Base-by-base conservation (phyloP, 2,888 invertebrate genomes). In the Arrhopalites spinosus region DNA sequence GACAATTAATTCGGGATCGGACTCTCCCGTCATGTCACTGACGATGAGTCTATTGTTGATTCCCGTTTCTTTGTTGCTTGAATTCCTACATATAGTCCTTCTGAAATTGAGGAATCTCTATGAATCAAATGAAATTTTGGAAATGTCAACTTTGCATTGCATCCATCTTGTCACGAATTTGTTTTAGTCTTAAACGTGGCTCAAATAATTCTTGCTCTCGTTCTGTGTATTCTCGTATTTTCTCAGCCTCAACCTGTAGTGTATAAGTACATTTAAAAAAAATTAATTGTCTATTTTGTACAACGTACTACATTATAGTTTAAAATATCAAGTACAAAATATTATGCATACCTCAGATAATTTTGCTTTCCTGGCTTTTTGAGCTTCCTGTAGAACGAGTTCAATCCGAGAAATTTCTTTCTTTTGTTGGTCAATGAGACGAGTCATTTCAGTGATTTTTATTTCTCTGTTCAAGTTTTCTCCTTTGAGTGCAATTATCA, bases 81-180 rank as follows among this genome's bases (percentile, higher is more conserved):
- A 47, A 72, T 67, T 15, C 71, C 74, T 3, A 63, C 13, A 47
- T 78, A 81, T 0, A 80, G 45, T n/a, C 82, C 82, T 3, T 82
- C 81, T 0, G 81, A 75, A 11, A 81, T 66, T 0, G 81, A 81
- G 0, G 82, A 83, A 68, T 83, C 83, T 23, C 83, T 75, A 74
- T 83, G 83, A 17, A 80, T 78, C 66, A 83, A 80, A 56, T 81
- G 81, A 71, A 81, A 82, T 75, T 83, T 83, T 43, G 83, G 83
- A 36, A 78, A 83, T 20, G 77, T 78, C 29, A 83, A 68, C 71
- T 79, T 81, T 23, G 79, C 47, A 83, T 81, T 29, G 77, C 69
- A 45, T 83, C 83, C 81, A 82, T 82, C 72, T 77, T 79, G 29
- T 82, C 81, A n/a, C 81, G 77, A 59, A 83, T 83, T 64, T 79